Conservation (phyloP, 2,888 invertebrate species). For the Melinaea marsaeus region DNA sequence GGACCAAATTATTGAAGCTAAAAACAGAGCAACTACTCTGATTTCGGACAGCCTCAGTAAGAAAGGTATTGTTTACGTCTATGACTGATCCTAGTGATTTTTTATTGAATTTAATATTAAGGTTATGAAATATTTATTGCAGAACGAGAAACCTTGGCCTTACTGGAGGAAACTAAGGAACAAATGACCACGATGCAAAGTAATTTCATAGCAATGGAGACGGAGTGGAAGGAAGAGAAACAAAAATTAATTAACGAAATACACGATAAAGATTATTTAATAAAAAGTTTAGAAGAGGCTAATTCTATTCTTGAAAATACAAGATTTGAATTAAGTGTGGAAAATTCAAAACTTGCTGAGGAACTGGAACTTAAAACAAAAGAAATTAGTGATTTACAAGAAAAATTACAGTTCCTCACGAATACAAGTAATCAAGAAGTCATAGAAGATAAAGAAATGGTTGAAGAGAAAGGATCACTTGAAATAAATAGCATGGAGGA, state of each 20-base stretch:
- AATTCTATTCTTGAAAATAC: constrained; percentile 72
- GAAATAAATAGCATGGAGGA: constrained; percentile 67
- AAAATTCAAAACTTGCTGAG: constrained; percentile 74
- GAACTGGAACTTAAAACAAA: constrained; percentile 72
- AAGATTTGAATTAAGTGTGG: constrained; percentile 71
- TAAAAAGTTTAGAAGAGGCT: constrained; percentile 76
- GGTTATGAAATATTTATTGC: constrained; percentile 32
- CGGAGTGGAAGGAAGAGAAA: constrained; percentile 83
- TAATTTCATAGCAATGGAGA: constrained; percentile 84
- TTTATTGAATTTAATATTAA: no score
- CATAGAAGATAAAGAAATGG: constrained; percentile 57
- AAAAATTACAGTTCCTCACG: constrained; percentile 48
- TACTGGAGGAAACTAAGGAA: constrained; percentile 87
- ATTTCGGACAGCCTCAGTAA: constrained; percentile 85
- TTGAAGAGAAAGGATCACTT: constrained; percentile 78
- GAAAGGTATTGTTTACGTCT: constrained; percentile 61
- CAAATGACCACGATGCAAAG: constrained; percentile 90
- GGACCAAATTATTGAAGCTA: constrained; percentile 88
- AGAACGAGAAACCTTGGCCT: constrained; percentile 83
- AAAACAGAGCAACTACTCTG: constrained; percentile 86
- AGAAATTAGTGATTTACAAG: constrained; percentile 59
- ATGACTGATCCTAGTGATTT: neutral
- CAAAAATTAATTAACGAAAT: constrained; percentile 74
- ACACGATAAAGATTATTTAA: constrained; percentile 75
- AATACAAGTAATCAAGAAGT: constrained; percentile 29